Evolutionary conservation across 2,888 invertebrate species (phyloP).

Genomic region (Drosophila kokeensis): DNA sequence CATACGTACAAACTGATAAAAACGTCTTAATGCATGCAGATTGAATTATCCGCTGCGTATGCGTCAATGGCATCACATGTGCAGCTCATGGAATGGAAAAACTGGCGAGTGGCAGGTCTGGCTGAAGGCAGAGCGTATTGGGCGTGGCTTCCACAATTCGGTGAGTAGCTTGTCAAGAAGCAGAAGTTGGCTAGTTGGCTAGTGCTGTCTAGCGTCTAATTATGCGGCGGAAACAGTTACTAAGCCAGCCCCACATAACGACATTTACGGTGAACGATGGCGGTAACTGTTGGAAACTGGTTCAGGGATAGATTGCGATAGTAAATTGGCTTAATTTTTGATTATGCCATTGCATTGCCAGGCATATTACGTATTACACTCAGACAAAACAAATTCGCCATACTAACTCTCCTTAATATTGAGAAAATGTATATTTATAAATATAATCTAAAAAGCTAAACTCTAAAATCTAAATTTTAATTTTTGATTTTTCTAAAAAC

Average conservation of each 20-base stretch:
- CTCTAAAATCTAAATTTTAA: not conserved
- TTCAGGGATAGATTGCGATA: slow-evolving; percentile 32
- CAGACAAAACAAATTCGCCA: not conserved
- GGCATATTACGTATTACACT: slow-evolving; percentile 14
- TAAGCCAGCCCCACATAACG: slow-evolving; percentile 33
- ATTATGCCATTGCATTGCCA: slow-evolving; percentile 27
- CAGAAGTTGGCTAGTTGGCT: slow-evolving; percentile 6
- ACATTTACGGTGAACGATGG: slow-evolving; percentile 12
- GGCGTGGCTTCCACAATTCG: slow-evolving; percentile 94
- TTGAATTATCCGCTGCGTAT: slow-evolving; percentile 89
- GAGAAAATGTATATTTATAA: not conserved
- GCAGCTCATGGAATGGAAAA: slow-evolving; percentile 95
- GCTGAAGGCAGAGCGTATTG: slow-evolving; percentile 94
- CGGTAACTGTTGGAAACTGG: slow-evolving; percentile 32
- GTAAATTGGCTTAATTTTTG: slow-evolving; percentile 21
- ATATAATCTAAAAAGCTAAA: not conserved
- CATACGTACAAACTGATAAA: not conserved
- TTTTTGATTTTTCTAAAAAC: not conserved
- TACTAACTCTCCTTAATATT: not conserved
- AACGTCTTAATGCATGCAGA: slow-evolving; percentile 80
- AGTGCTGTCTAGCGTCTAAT: slow-evolving; percentile 23
- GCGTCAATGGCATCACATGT: slow-evolving; percentile 93
- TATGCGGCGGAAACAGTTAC: slow-evolving; percentile 35
- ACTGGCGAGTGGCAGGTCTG: slow-evolving; percentile 96
- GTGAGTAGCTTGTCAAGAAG: slow-evolving; percentile 86